These are phyloP conservation scores for Sepioteuthis lessoniana DNA, from an alignment of 2,888 invertebrate species.

Conservation along the genomic window DNA sequence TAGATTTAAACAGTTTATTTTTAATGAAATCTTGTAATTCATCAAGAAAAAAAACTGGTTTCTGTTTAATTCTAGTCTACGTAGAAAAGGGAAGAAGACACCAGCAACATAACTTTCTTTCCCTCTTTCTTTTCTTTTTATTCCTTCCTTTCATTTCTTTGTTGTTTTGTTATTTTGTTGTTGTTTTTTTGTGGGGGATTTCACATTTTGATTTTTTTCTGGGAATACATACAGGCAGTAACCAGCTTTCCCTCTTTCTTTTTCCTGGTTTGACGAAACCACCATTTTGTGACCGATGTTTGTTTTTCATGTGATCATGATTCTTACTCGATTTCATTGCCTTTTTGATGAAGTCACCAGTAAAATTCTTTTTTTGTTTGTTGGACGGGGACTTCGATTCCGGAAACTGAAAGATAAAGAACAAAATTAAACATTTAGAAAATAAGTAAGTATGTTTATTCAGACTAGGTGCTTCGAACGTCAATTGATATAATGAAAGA, in stretches of 20 bases:
- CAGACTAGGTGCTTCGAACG: no score
- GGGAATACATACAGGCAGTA: background rate
- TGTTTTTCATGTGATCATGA: background rate
- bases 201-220: background rate
- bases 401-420: conserved; percentile 50
- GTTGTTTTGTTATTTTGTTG: no score
- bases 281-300: background rate
- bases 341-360: conserved; percentile 54
- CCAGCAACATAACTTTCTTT: no score
- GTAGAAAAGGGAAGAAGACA: background rate
- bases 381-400: conserved; percentile 57
- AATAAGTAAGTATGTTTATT: background rate
- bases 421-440: background rate
- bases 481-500: no score
- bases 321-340: background rate
- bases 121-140: background rate
- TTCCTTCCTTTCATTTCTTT: no score
- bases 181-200: no score
- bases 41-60: background rate
- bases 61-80: background rate
- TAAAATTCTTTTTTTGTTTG: conserved; percentile 60
- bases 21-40: no score
- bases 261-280: background rate
- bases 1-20: background rate
- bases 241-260: background rate